Conservation (phyloP, 2,888 invertebrate genomes). For the Xestia sexstrigata region DNA sequence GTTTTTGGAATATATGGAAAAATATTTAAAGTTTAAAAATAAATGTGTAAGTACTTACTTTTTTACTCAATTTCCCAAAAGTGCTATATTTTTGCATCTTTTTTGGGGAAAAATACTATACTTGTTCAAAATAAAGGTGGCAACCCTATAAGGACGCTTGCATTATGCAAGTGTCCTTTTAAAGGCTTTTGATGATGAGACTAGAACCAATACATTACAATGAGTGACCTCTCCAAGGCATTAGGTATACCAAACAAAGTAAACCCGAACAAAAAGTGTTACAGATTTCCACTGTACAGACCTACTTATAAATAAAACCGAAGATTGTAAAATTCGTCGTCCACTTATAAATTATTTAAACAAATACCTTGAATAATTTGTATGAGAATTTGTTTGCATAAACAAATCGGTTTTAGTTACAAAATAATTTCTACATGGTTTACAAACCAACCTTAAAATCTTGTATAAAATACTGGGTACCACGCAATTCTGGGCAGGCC, state of each 20-base stretch:
- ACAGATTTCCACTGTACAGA: no score
- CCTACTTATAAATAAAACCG: no score
- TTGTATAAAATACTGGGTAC: not conserved
- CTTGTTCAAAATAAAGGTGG: no score
- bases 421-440: conserved; percentile 13
- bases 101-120: no score
- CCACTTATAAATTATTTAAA: not conserved
- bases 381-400: conserved; percentile 20
- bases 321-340: not conserved
- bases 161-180: not conserved
- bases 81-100: no score
- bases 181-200: not conserved
- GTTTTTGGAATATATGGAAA: no score
- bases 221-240: conserved; percentile 2
- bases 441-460: not conserved
- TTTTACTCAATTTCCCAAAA: no score
- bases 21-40: no score
- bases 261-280: no score
- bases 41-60: no score
- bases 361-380: not conserved
- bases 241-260: not conserved
- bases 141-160: no score
- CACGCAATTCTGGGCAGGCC: not conserved
- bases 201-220: not conserved
- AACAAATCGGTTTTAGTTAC: conserved; percentile 10